Base-by-base conservation (phyloP, 1,140 invertebrate species). In the Teleogryllus occipitalis region DNA sequence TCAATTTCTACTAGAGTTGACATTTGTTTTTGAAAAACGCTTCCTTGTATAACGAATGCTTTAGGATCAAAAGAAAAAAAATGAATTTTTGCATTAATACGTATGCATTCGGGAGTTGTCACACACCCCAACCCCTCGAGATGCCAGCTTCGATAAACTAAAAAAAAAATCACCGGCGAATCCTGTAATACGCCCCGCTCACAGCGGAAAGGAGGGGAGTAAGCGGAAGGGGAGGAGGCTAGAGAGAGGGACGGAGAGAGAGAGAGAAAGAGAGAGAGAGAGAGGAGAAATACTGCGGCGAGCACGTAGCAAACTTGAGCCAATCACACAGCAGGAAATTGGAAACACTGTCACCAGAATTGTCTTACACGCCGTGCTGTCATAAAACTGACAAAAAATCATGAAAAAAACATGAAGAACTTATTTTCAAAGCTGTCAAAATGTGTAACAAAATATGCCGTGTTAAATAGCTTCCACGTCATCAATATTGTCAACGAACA, bases 401-500 rank as follows among this genome's bases (percentile, higher is more conserved):
- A 65, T 18, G 54, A 18, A 14, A 65, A 39, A 65, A 65, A 65
- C 18, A 18, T 65, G 54, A 65, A 65, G 54, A 65, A 65, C 54
- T 65, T 65, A 65, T 65, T 65, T 65, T 65, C 54, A 65, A 65
- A 65, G 18, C 54, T 65, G 54, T 65, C 54, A 65, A 65, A 65
- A 65, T 14, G 54, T 65, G 54, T 65, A 65, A 65, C 54, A 65
- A 65, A 65, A 65, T 65, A 65, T 18, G 18, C 10, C 54, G 54
- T 65, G 54, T 65, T 65, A 65, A 65, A 65, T 65, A 65, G 54
- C 54, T 65, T 65, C 54, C 54, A 65, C 54, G 54, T 65, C 54
- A 65, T 65, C 54, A 65, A 65, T 65, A 65, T 65, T 65, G 10
- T 65, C 54, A 18, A 7, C 54, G 7, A 10, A 65, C 54, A 65